A percentile compares a stretch with the other conserved stretches of the same genome.
phyloP scores from a whole-genome alignment of 37 sponge, comb jelly and placozoan species.

The Haliclona indistincta region DNA sequence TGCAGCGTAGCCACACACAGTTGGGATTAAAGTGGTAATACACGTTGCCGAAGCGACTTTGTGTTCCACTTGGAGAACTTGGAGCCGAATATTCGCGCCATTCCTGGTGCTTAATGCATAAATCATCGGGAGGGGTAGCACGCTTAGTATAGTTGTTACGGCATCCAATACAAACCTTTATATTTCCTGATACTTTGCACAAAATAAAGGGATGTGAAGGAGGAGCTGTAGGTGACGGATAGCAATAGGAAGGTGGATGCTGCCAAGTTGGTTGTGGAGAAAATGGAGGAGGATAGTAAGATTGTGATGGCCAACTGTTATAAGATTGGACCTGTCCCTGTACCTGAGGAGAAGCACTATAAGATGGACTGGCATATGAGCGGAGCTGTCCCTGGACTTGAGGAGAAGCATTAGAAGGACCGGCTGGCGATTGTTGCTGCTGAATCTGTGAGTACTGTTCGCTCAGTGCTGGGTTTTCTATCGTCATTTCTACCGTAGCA shows the following conservation, averaged over 20 bases:
- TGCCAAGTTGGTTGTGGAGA: background rate
- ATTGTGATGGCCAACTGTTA: background rate
- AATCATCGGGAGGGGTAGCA: conserved; percentile 16
- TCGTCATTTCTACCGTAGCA: background rate
- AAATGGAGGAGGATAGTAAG: background rate
- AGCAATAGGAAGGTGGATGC: background rate
- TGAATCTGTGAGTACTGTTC: too few species aligned
- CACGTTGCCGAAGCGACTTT: conserved; percentile 6
- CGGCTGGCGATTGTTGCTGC: too few species aligned
- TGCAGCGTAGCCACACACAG: conserved; percentile 38
- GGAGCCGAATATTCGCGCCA: conserved; percentile 28
- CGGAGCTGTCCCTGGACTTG: too few species aligned
- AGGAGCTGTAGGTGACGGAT: background rate
- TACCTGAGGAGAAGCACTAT: background rate
- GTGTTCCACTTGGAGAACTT: background rate
- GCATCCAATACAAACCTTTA: conserved; percentile 29
- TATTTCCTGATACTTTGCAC: conserved; percentile 29
- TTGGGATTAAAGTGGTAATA: conserved; percentile 29
- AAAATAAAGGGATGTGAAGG: conserved; percentile 33
- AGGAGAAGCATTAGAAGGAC: background rate
- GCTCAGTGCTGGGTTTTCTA: background rate
- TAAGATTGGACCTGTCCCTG: background rate
- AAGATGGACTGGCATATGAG: too few species aligned
- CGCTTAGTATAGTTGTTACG: conserved; percentile 19
- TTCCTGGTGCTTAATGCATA: conserved; percentile 42